A percentile compares a stretch with the other conserved stretches of the same genome.
Evolutionary conservation across 2,888 invertebrate species (phyloP).

Genomic region (Embidobia sp.): DNA sequence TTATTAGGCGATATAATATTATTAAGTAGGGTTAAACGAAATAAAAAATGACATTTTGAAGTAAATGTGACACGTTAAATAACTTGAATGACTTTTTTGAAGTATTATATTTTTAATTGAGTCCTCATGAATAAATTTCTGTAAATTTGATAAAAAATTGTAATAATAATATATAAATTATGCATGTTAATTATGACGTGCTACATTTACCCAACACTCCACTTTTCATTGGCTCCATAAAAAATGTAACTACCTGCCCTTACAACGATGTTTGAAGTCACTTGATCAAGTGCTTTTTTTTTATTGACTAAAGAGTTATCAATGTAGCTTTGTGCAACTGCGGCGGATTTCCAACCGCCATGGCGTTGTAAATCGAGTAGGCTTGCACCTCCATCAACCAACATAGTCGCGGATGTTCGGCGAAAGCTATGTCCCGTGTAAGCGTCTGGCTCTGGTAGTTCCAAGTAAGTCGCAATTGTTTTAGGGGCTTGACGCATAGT

Average conservation of each 20-base stretch:
- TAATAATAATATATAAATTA: neutral
- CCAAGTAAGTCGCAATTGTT: conserved; percentile 1
- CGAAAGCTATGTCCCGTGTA: conserved; percentile 37
- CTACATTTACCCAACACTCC: too few relatives aligned
- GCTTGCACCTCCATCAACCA: conserved; percentile 30
- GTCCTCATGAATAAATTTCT: too few relatives aligned
- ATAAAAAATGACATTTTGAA: too few relatives aligned
- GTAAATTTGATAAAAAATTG: too few relatives aligned
- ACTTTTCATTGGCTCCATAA: too few relatives aligned
- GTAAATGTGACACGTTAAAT: too few relatives aligned
- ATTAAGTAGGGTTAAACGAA: too few relatives aligned
- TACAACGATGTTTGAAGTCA: neutral
- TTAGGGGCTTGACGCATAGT: conserved; percentile 10
- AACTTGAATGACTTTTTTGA: too few relatives aligned
- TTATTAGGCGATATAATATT: too few relatives aligned
- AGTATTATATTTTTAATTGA: too few relatives aligned
- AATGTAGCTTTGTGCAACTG: conserved; percentile 15
- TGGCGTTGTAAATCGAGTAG: conserved; percentile 16
- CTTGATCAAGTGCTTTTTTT: neutral
- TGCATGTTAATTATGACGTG: neutral
- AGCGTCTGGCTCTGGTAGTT: neutral
- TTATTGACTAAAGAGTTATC: conserved; percentile 19
- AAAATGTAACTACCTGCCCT: neutral
- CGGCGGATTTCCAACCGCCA: conserved; percentile 41
- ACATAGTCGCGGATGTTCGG: conserved; percentile 47